Evolutionary conservation across 2,797 vertebrate species (phyloP).

Genomic region (Chloroceryle amazona): DNA sequence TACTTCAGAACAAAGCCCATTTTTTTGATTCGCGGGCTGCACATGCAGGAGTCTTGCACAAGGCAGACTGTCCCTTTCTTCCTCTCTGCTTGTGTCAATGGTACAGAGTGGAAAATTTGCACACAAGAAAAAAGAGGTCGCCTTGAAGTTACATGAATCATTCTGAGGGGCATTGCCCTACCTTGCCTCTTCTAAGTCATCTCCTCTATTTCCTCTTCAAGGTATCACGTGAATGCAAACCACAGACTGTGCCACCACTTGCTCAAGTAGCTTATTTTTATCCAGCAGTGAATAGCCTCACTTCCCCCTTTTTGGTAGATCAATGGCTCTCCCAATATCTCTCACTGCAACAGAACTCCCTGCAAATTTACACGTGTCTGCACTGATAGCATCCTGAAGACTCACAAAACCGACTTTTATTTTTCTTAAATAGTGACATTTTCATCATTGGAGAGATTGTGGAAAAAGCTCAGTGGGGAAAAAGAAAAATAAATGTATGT

Average conservation of each 20-base stretch:
- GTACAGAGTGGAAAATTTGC: background rate
- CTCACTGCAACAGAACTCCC: background rate
- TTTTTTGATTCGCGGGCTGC: background rate
- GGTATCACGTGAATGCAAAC: slow-evolving; percentile 69
- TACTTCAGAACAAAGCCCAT: background rate
- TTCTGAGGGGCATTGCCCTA: slow-evolving; percentile 35
- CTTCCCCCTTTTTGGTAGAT: slow-evolving; percentile 70
- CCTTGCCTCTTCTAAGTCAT: slow-evolving; percentile 66
- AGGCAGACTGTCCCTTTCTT: background rate
- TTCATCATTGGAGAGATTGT: background rate
- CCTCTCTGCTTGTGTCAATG: background rate
- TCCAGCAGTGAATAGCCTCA: slow-evolving; percentile 50
- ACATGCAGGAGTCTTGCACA: background rate
- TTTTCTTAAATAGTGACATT: background rate
- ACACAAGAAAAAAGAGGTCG: background rate
- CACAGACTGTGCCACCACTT: slow-evolving; percentile 69
- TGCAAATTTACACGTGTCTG: background rate
- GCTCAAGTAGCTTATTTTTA: slow-evolving; percentile 77
- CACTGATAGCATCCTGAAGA: background rate
- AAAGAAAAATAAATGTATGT: background rate
- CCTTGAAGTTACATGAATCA: slow-evolving; percentile 36
- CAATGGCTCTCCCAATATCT: slow-evolving; percentile 33
- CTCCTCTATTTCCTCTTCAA: slow-evolving; percentile 67
- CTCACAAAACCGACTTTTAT: background rate
- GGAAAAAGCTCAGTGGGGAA: background rate